Percentiles rank a stretch among this genome's conserved stretches.
Evolutionary conservation across 2,797 vertebrate genomes (phyloP).

Genomic region (Cossypha niveicapilla): DNA sequence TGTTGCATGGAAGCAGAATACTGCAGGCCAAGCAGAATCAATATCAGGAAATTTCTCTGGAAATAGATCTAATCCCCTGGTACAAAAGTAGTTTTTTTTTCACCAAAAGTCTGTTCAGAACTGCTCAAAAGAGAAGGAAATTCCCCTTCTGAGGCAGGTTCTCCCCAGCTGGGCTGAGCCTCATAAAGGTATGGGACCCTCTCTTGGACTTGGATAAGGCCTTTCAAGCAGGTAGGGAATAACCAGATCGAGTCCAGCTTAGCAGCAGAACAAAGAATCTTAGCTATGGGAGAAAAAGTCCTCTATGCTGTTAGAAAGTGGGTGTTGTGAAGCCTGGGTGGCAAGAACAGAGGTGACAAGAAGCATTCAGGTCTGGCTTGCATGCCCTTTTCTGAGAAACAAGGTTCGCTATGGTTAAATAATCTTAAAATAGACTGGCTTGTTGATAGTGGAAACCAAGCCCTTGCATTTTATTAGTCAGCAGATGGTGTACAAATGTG

Average conservation of each 20-base stretch:
- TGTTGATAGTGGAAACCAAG: conserved; percentile 18
- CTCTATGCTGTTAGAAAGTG: not conserved
- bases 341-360: not conserved
- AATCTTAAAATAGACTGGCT: not conserved
- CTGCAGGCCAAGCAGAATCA: not conserved
- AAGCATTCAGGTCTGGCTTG: not conserved
- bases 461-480: not conserved
- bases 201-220: not conserved
- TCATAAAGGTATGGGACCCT: not conserved
- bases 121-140: not conserved
- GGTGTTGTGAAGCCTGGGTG: not conserved
- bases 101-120: not conserved
- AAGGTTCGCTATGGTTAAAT: not conserved
- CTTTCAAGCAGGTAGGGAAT: not conserved
- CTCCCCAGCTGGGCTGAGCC: not conserved
- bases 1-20: not conserved
- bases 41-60: not conserved
- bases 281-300: not conserved
- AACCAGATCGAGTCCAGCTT: not conserved
- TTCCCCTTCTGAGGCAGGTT: not conserved
- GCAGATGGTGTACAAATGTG: conserved; percentile 45
- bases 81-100: not conserved
- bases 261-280: not conserved
- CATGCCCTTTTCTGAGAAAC: not conserved
- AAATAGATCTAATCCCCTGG: not conserved